Conservation (phyloP, 2,888 invertebrate species). For the Selenia dentaria region DNA sequence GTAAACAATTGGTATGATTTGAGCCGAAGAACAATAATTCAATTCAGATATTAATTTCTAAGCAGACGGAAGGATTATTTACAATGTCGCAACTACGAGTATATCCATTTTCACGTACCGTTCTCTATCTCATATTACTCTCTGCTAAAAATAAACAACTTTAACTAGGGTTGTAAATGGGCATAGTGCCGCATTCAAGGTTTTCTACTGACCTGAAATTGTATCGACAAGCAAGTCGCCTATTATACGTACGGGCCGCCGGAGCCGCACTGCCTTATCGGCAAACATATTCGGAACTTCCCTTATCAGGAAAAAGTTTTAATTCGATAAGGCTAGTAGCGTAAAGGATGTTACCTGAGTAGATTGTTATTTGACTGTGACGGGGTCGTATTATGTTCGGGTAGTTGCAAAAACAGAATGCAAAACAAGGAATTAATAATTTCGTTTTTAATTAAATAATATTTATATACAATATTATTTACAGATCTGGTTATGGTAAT, state of each 20-base stretch:
- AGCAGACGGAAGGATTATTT: constrained; percentile 14
- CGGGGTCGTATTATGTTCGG: too few relatives aligned
- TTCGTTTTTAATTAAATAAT: too few relatives aligned
- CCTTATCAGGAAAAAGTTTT: constrained; percentile 3
- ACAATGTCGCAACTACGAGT: constrained; percentile 6
- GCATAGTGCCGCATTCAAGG: constrained; percentile 32
- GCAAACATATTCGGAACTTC: background rate
- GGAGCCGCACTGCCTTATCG: constrained; percentile 1
- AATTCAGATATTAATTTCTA: constrained; percentile 1
- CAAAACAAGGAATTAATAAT: too few relatives aligned
- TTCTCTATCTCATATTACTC: constrained; percentile 16
- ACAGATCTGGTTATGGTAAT: too few relatives aligned
- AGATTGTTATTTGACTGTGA: too few relatives aligned
- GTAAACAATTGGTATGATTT: too few relatives aligned
- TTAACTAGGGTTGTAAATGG: constrained; percentile 24
- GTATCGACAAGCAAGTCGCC: constrained; percentile 12
- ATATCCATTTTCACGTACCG: constrained; percentile 9
- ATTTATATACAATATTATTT: too few relatives aligned
- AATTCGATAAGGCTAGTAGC: background rate
- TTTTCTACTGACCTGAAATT: constrained; percentile 34
- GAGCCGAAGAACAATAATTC: too few relatives aligned
- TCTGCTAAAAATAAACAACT: constrained; percentile 26
- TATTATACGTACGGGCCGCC: constrained; percentile 7
- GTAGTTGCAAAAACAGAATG: too few relatives aligned
- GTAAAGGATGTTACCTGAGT: too few relatives aligned